These are phyloP conservation scores for Lepidochrysops patricia DNA, from an alignment of 2,888 invertebrate genomes.

Conservation along the genomic window DNA sequence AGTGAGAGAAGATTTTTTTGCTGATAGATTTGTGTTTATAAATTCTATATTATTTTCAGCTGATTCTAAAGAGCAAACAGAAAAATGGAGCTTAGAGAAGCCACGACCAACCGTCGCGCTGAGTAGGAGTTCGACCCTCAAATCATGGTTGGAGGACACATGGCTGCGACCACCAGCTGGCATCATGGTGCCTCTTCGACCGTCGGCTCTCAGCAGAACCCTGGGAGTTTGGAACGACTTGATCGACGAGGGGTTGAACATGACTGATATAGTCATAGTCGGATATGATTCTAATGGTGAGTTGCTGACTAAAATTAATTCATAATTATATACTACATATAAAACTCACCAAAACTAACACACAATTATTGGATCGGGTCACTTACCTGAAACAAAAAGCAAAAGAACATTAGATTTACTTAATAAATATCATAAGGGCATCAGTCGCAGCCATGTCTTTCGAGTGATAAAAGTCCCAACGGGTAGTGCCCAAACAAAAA, in stretches of 20 bases:
- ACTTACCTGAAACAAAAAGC: conserved; percentile 3
- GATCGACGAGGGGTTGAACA: conserved; percentile 43
- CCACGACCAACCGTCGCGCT: conserved; percentile 31
- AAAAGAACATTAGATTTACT: not conserved
- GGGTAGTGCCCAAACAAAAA: not conserved
- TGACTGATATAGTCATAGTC: conserved; percentile 55
- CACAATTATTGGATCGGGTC: not conserved
- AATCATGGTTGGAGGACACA: conserved; percentile 58
- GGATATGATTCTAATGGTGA: conserved; percentile 66
- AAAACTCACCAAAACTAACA: not conserved
- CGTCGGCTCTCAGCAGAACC: conserved; percentile 49
- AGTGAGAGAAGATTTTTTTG: no score
- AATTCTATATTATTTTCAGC: conserved; percentile 30
- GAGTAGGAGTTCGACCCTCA: conserved; percentile 45
- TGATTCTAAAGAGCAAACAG: conserved; percentile 31
- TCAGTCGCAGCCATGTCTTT: not conserved
- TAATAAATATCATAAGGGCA: not conserved
- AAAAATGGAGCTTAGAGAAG: conserved; percentile 35
- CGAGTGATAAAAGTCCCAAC: not conserved
- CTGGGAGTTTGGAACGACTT: conserved; percentile 61
- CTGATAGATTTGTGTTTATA: no score
- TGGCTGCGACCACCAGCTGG: conserved; percentile 62
- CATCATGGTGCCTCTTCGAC: conserved; percentile 58
- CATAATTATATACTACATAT: not conserved
- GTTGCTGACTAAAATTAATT: conserved; percentile 20